Evolutionary conservation across 2,113 vertebrate genomes (phyloP).

Genomic region (Motacilla alba): DNA sequence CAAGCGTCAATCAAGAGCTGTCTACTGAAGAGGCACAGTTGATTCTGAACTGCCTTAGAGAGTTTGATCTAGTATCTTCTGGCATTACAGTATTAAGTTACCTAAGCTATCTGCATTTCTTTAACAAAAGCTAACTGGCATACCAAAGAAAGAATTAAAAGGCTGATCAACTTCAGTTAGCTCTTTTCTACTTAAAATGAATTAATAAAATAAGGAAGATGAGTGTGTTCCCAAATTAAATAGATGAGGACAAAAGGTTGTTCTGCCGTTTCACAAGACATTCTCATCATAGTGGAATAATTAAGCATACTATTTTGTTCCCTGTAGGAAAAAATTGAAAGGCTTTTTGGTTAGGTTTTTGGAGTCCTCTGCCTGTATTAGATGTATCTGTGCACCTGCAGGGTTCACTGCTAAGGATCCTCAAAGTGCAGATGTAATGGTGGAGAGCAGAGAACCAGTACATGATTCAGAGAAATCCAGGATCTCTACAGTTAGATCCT

Average conservation of each 20-base stretch:
- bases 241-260: background rate
- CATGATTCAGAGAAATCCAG: background rate
- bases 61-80: background rate
- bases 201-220: background rate
- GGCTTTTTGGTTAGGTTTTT: background rate
- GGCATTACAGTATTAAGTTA: conserved; percentile 25
- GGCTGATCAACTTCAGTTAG: background rate
- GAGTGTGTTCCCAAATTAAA: background rate
- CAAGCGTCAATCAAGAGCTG: background rate
- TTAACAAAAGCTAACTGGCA: background rate
- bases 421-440: background rate
- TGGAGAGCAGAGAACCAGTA: background rate
- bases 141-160: background rate
- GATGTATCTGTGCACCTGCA: background rate
- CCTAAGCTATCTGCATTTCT: conserved; percentile 1
- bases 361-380: background rate
- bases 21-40: background rate
- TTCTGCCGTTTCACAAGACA: background rate
- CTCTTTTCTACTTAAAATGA: background rate
- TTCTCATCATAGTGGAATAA: background rate
- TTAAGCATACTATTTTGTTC: background rate
- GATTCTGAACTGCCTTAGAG: background rate
- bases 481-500: background rate
- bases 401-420: background rate
- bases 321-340: background rate